These are phyloP conservation scores for Calliopum simillimum DNA, from an alignment of 2,888 invertebrate genomes.

Conservation along the genomic window DNA sequence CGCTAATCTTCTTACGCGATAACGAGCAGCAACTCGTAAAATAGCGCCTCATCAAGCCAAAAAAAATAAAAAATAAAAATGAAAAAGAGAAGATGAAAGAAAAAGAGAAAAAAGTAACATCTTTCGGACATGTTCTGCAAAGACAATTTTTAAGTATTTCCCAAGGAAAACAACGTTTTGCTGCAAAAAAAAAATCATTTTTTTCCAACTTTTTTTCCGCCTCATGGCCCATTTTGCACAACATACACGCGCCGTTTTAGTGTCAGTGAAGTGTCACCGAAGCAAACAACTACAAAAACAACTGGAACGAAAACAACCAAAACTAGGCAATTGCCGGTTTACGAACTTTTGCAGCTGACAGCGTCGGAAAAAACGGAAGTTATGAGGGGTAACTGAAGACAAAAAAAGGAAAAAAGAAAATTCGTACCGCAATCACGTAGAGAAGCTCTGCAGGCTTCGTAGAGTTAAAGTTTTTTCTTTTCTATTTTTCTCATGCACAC, in stretches of 20 bases:
- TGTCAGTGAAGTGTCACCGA: conserved; percentile 4
- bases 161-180: neutral
- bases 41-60: neutral
- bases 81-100: neutral
- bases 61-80: neutral
- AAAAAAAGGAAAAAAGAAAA: neutral
- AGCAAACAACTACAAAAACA: neutral
- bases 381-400: neutral
- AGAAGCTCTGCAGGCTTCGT: neutral
- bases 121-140: neutral
- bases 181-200: neutral
- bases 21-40: no score
- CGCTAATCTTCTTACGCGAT: neutral
- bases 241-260: neutral
- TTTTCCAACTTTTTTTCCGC: no score
- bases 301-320: neutral
- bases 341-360: conserved; percentile 17
- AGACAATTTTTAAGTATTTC: conserved; percentile 7
- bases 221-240: neutral
- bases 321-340: conserved; percentile 26
- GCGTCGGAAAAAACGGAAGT: neutral
- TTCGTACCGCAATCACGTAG: conserved; percentile 27
- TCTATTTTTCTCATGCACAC: neutral
- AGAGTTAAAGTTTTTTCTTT: conserved; percentile 4
- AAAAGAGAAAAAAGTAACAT: neutral